Base-by-base conservation (phyloP, 2,888 invertebrate genomes). In the Pachymerium ferrugineum region DNA sequence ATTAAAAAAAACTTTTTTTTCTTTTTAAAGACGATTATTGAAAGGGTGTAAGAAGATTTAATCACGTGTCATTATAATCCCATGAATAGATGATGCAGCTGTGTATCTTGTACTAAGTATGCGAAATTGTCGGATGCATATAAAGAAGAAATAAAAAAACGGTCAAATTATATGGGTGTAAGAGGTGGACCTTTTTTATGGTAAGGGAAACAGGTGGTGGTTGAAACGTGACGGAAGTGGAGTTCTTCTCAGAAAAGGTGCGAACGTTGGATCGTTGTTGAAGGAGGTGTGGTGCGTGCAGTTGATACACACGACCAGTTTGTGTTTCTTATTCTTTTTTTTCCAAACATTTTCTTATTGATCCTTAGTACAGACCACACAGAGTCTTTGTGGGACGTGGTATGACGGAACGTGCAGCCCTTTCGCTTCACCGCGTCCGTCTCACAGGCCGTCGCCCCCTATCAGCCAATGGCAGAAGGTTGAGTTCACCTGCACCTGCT, bases 381-480 rank as follows among this genome's bases (percentile, higher is more conserved):
- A 25, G 2, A 54, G 54, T 54, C 28, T 54, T 54, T 54, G 22
- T 54, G 54, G 5, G 38, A 3, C 12, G 4, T 3, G 4, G 3
- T 54, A 10, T 22, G 54, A 54, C 54, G 54, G 54, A 28, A 54
- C 54, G 54, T 54, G 54, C 54, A 25, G 54, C 6, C 12, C 54
- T 22, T 8, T 54, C 54, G 54, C 12, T 54, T 54, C 12, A 54
- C 12, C 54, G 54, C 54, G 54, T 54, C 28, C 54, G 54, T 54
- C 54, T 54, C 54, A 25, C 54, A 54, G 54, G 54, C 54, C 54
- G 54, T 54, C 54, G 54, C 54, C 54, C 54, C 54, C 25, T 54
- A 54, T 54, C 54, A 54, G 54, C 25, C 54, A 54, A 25, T 25
- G 47, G 47, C 47, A 47, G 47, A 8, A 47, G 47, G 47, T 47